Evolutionary conservation across 2,797 vertebrate genomes (phyloP), one percentile per base, ranked within the genome.

Genomic region (Knipowitschia caucasica): DNA sequence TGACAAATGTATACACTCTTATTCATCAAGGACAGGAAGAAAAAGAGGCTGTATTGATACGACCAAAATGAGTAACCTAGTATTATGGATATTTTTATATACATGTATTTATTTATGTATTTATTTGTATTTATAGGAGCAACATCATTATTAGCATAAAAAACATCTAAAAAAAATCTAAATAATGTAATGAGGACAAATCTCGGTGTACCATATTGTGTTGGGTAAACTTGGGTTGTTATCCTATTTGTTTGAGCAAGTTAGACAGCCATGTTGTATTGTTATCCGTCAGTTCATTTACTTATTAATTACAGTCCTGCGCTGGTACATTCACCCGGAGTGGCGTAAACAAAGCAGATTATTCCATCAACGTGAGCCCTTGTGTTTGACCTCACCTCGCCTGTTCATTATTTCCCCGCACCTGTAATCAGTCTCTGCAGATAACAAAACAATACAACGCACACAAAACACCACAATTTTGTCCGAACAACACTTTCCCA

Each of bases 361-460:
- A 34, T 23, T 23, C 30, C 21, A 24, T 69, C 60, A 29, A 42
- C 36, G 27, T 18, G 20, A 25, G 31, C 36, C 43, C 26, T 38
- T 63, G 40, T 7, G 36, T 49, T 45, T 47, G 36, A 49, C 38
- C 36, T 55, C 17, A 49, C 38, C 36, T 55, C 17, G 15, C 45
- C 25, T 23, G 53, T 23, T 49, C 36, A 40, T 45, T 5, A 31
- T 27, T 27, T 21, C 6, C 7, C 18, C 46, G 10, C 36, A 47
- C 33, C 46, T 50, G 31, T 27, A 49, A 69, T 71, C 46, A 36
- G 21, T 67, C 68, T 59, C 36, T 50, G 39, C 20, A 42, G 39
- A 45, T 17, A n/a, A 21, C 26, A 43, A 39, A 56, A 62, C 36
- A 51, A 30, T 36, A 51, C 56, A 43, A n/a, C n/a, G 33, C 17